Evolutionary conservation across 2,113 vertebrate species (phyloP), one percentile per base, ranked within the genome.

Genomic region (Elgaria multicarinata): DNA sequence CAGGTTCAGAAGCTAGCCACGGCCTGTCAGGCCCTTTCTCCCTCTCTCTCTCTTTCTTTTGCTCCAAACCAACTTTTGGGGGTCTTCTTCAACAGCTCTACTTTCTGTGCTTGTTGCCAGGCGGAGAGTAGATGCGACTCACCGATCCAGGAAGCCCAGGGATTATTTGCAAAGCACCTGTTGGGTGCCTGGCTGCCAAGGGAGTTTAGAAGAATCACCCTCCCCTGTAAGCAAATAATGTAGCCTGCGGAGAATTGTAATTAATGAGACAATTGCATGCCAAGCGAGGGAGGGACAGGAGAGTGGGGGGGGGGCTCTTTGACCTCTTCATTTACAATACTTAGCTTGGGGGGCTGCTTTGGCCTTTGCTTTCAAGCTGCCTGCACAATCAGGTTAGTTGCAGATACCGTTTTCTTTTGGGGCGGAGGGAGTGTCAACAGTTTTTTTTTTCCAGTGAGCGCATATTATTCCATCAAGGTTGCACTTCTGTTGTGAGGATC

Each of bases 221-320:
- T 77, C 88, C 88, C 82, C 75, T 84, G 46, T 71, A 84, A 89
- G 88, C 82, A 89, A 89, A 89, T 85, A 89, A 69, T 78, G 46
- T 67, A 77, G 74, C 81, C 88, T 84, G 58, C n/a, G 28, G 72
- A 69, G 81, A 89, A 76, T 55, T 53, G 62, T 55, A 85, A 89
- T 78, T 77, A 84, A 84, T 89, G 18, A n/a, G 80, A 75, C 46
- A 42, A 69, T 6, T 67, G 33, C 58, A 55, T 24, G 76, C 33
- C 74, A 28, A 36, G 72, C 24, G 39, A 36, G 44, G 55, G 42
- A 16, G 10, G 75, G 67, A 10, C 31, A 4, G 36, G 76, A 39
- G 62, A 39, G 33, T n/a, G n/a, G n/a, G 46, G 44, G 6, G 13
- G 24, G n/a, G 22, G 14, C 42, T 9, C 7, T 22, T 67, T 36